Percentiles rank a stretch among this genome's conserved stretches.
phyloP scores from a whole-genome alignment of 2,113 vertebrate species.

The Hypomesus transpacificus region DNA sequence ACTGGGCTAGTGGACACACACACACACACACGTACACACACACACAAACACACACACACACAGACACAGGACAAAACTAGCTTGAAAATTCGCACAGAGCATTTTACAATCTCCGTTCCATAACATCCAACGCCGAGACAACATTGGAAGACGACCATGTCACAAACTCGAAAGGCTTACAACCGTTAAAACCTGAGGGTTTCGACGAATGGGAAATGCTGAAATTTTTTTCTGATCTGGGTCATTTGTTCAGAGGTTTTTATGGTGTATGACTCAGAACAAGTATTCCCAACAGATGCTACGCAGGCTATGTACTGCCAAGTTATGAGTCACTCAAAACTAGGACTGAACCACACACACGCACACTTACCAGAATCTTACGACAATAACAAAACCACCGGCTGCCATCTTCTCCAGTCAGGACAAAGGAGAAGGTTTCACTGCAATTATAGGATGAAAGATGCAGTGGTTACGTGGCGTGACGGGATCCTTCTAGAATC shows the following conservation, averaged over 20 bases:
- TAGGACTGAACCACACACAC: conserved; percentile 8
- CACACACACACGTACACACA: not conserved
- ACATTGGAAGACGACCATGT: too few species aligned
- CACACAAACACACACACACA: not conserved
- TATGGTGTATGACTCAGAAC: conserved; percentile 47
- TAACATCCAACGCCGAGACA: too few species aligned
- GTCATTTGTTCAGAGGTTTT: conserved; percentile 48
- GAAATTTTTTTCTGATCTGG: conserved; percentile 41
- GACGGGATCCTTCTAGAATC: too few species aligned
- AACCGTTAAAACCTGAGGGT: not conserved
- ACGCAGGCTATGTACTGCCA: conserved; percentile 46
- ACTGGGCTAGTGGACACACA: conserved; percentile 65
- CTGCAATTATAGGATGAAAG: conserved; percentile 66
- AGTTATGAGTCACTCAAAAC: conserved; percentile 6
- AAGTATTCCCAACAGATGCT: conserved; percentile 43
- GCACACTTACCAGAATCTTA: conserved; percentile 89
- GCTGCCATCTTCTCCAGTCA: conserved; percentile 95
- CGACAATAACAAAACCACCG: conserved; percentile 98
- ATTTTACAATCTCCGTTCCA: too few species aligned
- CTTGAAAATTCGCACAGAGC: too few species aligned
- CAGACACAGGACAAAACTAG: not conserved
- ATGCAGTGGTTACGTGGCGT: not conserved
- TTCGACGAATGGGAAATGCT: conserved; percentile 7
- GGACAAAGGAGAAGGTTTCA: conserved; percentile 95
- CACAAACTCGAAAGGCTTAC: not conserved